A percentile compares a stretch with the other conserved stretches of the same genome.
phyloP scores from a whole-genome alignment of 2,888 invertebrate genomes.

The Xylota segnis region DNA sequence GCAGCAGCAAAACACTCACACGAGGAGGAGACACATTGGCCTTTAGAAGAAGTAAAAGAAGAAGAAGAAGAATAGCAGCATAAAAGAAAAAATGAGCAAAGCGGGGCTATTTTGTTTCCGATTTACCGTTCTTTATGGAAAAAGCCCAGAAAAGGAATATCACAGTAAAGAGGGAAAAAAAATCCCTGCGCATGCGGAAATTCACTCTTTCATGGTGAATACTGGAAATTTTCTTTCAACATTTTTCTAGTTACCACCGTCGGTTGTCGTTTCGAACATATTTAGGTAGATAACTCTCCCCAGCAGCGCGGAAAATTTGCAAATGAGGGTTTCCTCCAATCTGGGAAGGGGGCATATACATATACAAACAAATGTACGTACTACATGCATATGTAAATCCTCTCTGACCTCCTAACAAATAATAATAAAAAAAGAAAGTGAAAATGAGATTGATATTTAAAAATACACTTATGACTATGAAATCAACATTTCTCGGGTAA shows the following conservation, averaged over 20 bases:
- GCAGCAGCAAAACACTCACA: slow-evolving; percentile 11
- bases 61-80: slow-evolving; percentile 24
- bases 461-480: slow-evolving; percentile 24
- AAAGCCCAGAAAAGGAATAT: slow-evolving; percentile 40
- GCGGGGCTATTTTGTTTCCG: slow-evolving; percentile 46
- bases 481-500: slow-evolving; percentile 4
- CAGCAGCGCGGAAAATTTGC: not conserved
- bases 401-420: not conserved
- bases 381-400: no score
- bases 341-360: not conserved
- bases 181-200: slow-evolving; percentile 46
- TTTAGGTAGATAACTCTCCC: not conserved
- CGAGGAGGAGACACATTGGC: slow-evolving; percentile 39
- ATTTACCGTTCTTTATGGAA: slow-evolving; percentile 50
- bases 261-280: not conserved
- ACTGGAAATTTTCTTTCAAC: slow-evolving; percentile 3
- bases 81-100: slow-evolving; percentile 35
- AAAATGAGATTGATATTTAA: slow-evolving; percentile 24
- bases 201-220: slow-evolving; percentile 1
- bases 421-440: slow-evolving; percentile 11
- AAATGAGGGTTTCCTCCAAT: not conserved
- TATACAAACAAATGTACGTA: not conserved
- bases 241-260: slow-evolving; percentile 25
- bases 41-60: slow-evolving; percentile 22
- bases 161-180: slow-evolving; percentile 7